Evolutionary conservation across 1,140 invertebrate genomes (phyloP).

Genomic region (Phymorhynchus buccinoides): DNA sequence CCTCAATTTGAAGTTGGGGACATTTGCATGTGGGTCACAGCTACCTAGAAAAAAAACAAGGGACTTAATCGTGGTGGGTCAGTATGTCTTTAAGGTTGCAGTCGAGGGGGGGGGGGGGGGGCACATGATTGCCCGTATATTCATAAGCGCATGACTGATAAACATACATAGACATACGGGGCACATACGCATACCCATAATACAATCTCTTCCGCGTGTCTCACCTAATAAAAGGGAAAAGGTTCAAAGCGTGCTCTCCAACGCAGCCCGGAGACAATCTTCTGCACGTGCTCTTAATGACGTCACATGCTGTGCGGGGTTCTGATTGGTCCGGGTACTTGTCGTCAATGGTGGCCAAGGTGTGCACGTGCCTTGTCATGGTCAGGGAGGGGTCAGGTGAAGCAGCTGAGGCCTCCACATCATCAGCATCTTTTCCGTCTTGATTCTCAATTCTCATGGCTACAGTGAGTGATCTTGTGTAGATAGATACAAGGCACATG

Average conservation of each 20-base stretch:
- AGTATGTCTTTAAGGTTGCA: neutral
- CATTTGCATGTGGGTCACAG: no score
- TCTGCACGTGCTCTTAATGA: neutral
- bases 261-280: slow-evolving; percentile 2
- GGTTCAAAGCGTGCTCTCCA: neutral
- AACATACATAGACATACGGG: no score
- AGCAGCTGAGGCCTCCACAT: neutral
- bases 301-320: neutral
- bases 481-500: no score
- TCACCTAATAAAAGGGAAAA: slow-evolving; percentile 35
- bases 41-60: no score
- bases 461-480: no score
- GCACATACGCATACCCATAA: no score
- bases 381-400: no score
- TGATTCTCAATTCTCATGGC: no score
- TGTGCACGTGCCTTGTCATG: slow-evolving; percentile 17
- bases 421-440: no score
- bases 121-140: neutral
- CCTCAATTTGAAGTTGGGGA: no score
- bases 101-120: neutral
- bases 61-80: no score
- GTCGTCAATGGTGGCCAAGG: neutral
- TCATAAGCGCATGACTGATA: neutral
- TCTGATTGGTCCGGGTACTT: slow-evolving; percentile 22
- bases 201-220: no score